Evolutionary conservation across 2,113 vertebrate species (phyloP).

Genomic region (Trachemys scripta): DNA sequence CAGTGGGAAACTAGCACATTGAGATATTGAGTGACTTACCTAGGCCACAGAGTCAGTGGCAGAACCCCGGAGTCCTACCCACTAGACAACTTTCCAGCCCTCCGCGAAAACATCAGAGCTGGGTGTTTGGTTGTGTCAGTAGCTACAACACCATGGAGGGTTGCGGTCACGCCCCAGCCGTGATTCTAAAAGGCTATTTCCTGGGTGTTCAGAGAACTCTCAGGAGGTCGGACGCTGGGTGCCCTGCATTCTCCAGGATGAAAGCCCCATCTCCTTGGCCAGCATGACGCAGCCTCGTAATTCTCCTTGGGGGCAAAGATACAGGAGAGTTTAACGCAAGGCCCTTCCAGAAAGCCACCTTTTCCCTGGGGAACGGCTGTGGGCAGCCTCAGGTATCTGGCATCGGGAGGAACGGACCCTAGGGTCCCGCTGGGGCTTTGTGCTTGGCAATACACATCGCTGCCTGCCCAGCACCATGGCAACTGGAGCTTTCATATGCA

Average conservation of each 20-base stretch:
- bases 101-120: neutral
- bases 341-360: neutral
- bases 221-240: neutral
- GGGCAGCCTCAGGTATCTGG: neutral
- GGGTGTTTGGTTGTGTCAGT: neutral
- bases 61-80: neutral
- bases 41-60: neutral
- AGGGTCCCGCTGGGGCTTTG: neutral
- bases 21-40: neutral
- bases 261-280: neutral
- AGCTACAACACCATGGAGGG: neutral
- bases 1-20: accelerated
- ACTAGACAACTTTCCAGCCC: neutral
- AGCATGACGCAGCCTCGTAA: neutral
- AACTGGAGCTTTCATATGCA: neutral
- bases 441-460: neutral
- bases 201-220: neutral
- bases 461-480: accelerated
- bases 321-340: accelerated
- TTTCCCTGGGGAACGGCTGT: neutral
- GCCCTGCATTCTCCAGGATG: neutral
- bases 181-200: neutral
- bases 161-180: neutral
- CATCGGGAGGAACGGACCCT: neutral
- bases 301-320: neutral